Conservation (phyloP, 2,113 vertebrate genomes). For the Pleuronectes platessa region DNA sequence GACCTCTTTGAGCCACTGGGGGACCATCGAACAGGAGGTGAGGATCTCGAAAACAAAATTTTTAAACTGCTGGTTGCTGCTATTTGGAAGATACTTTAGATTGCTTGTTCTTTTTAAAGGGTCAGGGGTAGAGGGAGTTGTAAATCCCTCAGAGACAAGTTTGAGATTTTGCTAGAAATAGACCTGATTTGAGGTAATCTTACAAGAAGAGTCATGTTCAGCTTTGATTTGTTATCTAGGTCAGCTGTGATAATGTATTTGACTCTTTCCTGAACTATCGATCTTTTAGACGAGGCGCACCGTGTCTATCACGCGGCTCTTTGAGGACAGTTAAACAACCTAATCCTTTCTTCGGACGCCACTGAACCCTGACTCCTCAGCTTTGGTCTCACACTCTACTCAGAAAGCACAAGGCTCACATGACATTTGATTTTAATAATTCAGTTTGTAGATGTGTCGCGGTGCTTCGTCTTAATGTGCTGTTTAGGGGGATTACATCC, state of each 20-base stretch:
- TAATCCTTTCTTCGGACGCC: too few species aligned
- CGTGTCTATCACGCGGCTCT: too few species aligned
- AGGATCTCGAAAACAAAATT: constrained; percentile 16
- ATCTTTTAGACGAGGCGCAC: too few species aligned
- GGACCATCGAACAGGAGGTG: constrained; percentile 94
- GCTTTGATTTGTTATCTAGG: not conserved
- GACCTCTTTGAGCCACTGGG: constrained; percentile 95
- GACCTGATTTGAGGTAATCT: not conserved
- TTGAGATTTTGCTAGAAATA: not conserved
- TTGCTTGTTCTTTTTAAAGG: not conserved
- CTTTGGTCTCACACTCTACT: not conserved
- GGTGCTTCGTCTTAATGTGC: not conserved
- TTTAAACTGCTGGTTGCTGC: not conserved
- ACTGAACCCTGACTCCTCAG: not conserved
- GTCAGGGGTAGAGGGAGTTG: too few species aligned
- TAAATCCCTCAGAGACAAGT: not conserved
- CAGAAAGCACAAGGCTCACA: not conserved
- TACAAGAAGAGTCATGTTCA: not conserved
- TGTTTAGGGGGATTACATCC: not conserved
- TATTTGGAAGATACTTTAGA: not conserved
- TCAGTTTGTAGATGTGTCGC: constrained; percentile 8
- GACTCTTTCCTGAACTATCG: too few species aligned
- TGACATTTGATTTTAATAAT: not conserved
- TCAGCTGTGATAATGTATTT: not conserved
- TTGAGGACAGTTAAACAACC: too few species aligned